phyloP scores from a whole-genome alignment of 2,797 vertebrate genomes.

The Gallinago nigripennis region DNA sequence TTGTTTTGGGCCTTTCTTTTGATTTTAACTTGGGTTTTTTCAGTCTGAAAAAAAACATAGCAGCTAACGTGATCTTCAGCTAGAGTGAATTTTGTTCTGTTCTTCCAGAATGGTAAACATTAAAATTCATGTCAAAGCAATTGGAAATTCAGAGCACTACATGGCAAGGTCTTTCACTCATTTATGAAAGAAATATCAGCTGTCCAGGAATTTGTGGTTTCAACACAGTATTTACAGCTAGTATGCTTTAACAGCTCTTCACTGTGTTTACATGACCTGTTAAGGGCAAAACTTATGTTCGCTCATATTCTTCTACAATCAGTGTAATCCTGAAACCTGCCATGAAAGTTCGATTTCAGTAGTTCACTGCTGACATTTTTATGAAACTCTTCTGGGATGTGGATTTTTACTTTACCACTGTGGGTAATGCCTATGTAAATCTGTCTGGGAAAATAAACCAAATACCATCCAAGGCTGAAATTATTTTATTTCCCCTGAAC shows the following conservation, averaged over 20 bases:
- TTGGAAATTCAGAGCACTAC: background rate
- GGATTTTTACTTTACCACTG: background rate
- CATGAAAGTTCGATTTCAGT: background rate
- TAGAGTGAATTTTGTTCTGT: background rate
- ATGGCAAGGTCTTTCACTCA: background rate
- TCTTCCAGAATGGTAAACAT: background rate
- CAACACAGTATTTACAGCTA: background rate
- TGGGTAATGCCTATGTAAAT: constrained; percentile 6
- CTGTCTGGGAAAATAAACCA: background rate
- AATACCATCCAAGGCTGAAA: background rate
- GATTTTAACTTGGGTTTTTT: background rate
- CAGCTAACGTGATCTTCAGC: background rate
- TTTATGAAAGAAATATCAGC: background rate
- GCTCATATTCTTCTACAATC: background rate
- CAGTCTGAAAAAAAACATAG: background rate
- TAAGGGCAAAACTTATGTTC: background rate
- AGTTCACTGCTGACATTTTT: background rate
- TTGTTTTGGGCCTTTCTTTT: background rate
- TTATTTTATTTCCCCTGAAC: background rate
- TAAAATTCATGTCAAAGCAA: background rate
- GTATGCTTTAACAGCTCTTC: background rate
- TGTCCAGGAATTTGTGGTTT: constrained; percentile 7
- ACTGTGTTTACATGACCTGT: background rate
- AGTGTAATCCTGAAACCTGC: background rate
- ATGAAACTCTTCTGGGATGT: background rate